Percentiles rank a stretch among this genome's conserved stretches.
Evolutionary conservation across 2,888 invertebrate species (phyloP).

Genomic region (Mongoloraphidia duomilia): DNA sequence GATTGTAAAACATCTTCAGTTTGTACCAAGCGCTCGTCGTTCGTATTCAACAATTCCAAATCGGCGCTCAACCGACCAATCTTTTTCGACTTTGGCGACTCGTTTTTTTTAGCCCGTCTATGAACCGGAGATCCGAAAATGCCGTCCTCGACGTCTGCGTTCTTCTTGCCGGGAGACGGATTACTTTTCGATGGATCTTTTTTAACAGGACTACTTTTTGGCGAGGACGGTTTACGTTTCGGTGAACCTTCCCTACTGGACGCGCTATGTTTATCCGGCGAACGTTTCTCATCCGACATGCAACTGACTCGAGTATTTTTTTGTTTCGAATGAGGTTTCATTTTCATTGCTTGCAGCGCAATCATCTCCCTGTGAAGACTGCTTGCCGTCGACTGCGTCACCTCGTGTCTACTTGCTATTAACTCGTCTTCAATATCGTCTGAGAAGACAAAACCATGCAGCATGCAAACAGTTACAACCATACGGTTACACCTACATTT

Average conservation of each 20-base stretch:
- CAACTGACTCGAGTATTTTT: conserved; percentile 22
- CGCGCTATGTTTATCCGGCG: conserved; percentile 15
- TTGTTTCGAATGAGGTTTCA: conserved; percentile 1
- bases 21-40: conserved; percentile 25
- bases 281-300: conserved; percentile 15
- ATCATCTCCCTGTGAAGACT: no score
- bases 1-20: conserved; percentile 21
- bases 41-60: conserved; percentile 27
- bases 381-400: not conserved
- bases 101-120: not conserved
- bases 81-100: not conserved
- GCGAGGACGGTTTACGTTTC: conserved; percentile 21
- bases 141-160: no score
- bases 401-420: conserved; percentile 15
- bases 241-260: conserved; percentile 22
- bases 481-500: conserved; percentile 1
- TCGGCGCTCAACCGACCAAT: conserved; percentile 21
- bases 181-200: conserved; percentile 19
- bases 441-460: conserved; percentile 19
- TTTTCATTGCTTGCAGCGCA: no score
- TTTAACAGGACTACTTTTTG: conserved; percentile 20
- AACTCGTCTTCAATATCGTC: conserved; percentile 31
- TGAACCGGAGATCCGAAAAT: not conserved
- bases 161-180: conserved; percentile 10
- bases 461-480: conserved; percentile 7